Base-by-base conservation (phyloP, 2,888 invertebrate genomes). In the Dioctria rufipes region DNA sequence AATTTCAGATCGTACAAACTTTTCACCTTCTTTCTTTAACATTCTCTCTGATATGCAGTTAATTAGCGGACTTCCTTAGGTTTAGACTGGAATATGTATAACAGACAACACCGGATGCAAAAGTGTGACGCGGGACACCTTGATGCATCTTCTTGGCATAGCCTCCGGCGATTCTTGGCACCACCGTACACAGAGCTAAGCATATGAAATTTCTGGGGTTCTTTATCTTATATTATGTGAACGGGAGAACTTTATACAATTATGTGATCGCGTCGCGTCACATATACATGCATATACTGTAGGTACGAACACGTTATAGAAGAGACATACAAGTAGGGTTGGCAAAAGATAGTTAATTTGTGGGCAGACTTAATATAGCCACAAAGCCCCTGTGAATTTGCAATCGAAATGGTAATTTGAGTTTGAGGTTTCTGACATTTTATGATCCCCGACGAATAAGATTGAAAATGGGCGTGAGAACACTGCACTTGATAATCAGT, bases 71-170 rank as follows among this genome's bases (percentile, higher is more conserved):
- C 69, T 69, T 69, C 69, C 69, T 51, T 9, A 39, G 51, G 3
- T 69, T n/a, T 11, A 69, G 69, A 51, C 69, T 51, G 69, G 69
- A 67, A 25, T 25, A 25, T 25, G 9, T 67, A 49, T 46, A 67
- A 49, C 67, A 67, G 67, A 67, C 67, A 69, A 13, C 69, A 39
- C 69, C 69, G 69, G 69, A 69, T 69, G 69, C 69, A 69, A 39
- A 69, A 69, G 69, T 69, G 69, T 69, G 69, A 69, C 69, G 69
- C 69, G 9, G 49, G 69, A 69, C 69, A 69, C 69, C 69, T 69
- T 54, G 51, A 69, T 69, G 69, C 69, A 51, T 69, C 69, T 69
- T 69, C 69, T 69, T 69, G 69, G 69, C 69, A 54, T 37, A 11
- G 39, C 25, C 51, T 51, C 37, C 37, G 5, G 51, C 40, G 51